Percentiles rank a stretch among this genome's conserved stretches.
Conservation (phyloP, 2,797 vertebrate genomes). For the Nyctalus aviator region DNA sequence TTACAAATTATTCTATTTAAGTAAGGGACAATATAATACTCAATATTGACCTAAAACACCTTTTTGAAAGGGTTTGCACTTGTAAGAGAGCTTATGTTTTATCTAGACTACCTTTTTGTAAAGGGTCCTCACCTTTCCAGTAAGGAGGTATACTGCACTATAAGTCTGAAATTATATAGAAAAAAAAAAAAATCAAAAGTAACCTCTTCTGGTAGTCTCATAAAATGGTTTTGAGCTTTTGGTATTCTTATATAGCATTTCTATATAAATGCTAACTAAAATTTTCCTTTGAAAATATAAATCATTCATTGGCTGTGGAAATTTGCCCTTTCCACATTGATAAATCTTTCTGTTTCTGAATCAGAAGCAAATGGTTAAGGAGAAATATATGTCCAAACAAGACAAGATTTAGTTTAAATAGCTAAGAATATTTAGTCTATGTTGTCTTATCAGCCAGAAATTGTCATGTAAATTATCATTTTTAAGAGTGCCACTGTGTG, state of each 20-base stretch:
- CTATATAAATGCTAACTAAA: conserved; percentile 67
- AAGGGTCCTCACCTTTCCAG: conserved; percentile 57
- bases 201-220: conserved; percentile 63
- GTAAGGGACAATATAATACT: conserved; percentile 61
- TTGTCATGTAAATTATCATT: conserved; percentile 83
- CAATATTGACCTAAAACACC: conserved; percentile 61
- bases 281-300: conserved; percentile 73
- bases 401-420: conserved; percentile 75
- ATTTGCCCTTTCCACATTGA: conserved; percentile 79
- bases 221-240: conserved; percentile 67
- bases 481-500: conserved; percentile 84
- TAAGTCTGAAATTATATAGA: conserved; percentile 68
- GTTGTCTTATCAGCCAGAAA: conserved; percentile 77
- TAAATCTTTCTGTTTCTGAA: conserved; percentile 81
- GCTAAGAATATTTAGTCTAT: conserved; percentile 67
- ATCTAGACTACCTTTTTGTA: conserved; percentile 57
- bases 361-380: conserved; percentile 80
- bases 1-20: conserved; percentile 77
- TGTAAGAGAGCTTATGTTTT: conserved; percentile 72
- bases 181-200: conserved; percentile 40
- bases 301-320: conserved; percentile 78
- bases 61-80: conserved; percentile 80
- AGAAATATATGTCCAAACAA: conserved; percentile 73
- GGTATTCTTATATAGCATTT: conserved; percentile 51
- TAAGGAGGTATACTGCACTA: conserved; percentile 73